Conservation (phyloP, 2,888 invertebrate species). For the Baccha elongata region DNA sequence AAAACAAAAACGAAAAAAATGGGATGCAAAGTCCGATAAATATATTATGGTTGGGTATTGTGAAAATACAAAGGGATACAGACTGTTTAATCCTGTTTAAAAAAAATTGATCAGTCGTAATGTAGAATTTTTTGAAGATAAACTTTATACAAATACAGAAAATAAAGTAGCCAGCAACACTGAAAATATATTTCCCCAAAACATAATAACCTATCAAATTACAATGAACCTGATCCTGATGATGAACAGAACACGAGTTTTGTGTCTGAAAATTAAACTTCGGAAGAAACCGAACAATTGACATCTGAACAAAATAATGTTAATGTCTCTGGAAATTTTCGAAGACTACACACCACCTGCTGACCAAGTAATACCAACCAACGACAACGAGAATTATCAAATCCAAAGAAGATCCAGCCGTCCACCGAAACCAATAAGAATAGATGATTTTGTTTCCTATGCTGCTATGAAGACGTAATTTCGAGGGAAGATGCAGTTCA, state of each 20-base stretch:
- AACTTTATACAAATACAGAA: neutral
- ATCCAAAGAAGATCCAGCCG: neutral
- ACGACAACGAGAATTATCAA: no score
- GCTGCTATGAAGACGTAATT: neutral
- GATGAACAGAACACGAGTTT: neutral
- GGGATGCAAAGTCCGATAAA: conserved; percentile 13
- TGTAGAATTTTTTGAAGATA: neutral
- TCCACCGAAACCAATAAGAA: neutral
- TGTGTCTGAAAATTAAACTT: neutral
- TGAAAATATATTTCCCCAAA: neutral
- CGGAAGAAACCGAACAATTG: neutral
- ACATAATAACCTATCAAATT: neutral
- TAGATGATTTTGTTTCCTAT: neutral
- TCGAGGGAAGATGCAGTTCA: no score
- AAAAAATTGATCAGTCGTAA: neutral
- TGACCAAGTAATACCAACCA: neutral
- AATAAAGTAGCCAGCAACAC: no score
- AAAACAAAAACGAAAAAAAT: conserved; percentile 50
- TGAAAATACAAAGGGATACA: neutral
- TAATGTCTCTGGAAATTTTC: neutral
- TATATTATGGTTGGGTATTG: neutral
- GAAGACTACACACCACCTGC: neutral
- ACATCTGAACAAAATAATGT: neutral
- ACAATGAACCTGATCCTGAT: neutral
- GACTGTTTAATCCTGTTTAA: neutral